phyloP scores from a whole-genome alignment of 92 coral and sea anemone genomes.

The Phymanthus crucifer region DNA sequence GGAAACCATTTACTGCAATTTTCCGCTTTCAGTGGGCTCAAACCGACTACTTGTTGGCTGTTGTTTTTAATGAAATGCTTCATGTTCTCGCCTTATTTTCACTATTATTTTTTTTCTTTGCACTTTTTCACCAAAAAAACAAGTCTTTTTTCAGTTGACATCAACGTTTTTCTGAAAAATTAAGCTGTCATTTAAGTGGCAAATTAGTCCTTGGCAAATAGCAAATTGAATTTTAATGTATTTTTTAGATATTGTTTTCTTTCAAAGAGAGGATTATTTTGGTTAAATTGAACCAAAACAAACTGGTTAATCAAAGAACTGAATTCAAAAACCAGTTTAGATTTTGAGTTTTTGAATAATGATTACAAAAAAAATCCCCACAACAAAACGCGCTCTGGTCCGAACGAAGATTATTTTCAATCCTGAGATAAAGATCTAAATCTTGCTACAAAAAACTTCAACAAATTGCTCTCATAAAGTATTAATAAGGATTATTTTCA shows the following conservation, averaged over 20 bases:
- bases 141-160: no score
- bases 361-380: neutral
- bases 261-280: neutral
- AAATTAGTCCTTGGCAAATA: no score
- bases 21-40: no score
- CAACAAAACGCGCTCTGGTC: neutral
- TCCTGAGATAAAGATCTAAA: neutral
- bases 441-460: neutral
- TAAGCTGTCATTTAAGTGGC: no score
- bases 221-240: neutral
- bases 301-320: neutral
- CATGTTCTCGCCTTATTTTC: no score
- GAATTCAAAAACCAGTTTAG: conserved; percentile 4
- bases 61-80: no score
- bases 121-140: no score
- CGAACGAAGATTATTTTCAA: neutral
- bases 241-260: neutral
- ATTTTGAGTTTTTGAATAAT: neutral
- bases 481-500: neutral
- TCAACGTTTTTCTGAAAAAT: no score
- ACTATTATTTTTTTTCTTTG: no score
- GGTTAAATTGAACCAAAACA: neutral
- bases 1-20: no score
- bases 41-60: no score
- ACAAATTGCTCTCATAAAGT: neutral